Evolutionary conservation across 2,888 invertebrate species (phyloP), one percentile per base, ranked within the genome.

Genomic region (Microctonus hyperodae): DNA sequence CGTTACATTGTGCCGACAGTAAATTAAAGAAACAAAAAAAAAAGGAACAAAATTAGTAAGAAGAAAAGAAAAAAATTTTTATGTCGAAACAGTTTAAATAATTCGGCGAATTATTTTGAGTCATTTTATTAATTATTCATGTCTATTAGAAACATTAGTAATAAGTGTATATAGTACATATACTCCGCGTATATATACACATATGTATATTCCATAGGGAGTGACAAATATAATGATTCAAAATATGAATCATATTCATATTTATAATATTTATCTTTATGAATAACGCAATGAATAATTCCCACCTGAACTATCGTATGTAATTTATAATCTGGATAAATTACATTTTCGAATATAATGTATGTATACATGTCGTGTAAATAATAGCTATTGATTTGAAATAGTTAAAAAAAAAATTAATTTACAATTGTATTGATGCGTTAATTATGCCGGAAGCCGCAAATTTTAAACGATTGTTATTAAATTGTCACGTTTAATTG

Each of bases 351-450:
- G n/a, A n/a, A n/a, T n/a, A n/a, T n/a, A n/a, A n/a, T n/a, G n/a
- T n/a, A n/a, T n/a, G n/a, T n/a, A n/a, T n/a, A n/a, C n/a, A n/a
- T n/a, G n/a, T n/a, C n/a, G n/a, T n/a, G n/a, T n/a, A n/a, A n/a
- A n/a, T n/a, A n/a, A n/a, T n/a, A n/a, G n/a, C n/a, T n/a, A n/a
- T n/a, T n/a, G n/a, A n/a, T n/a, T n/a, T n/a, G n/a, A n/a, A n/a
- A n/a, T n/a, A n/a, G n/a, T n/a, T n/a, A n/a, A n/a, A n/a, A n/a
- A n/a, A n/a, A n/a, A n/a, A n/a, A n/a, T 65, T 66, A 63, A 68
- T 70, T 69, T 69, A 51, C 65, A 65, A 69, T 69, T 66, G 37
- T 33, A 22, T 64, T 56, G 37, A n/a, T n/a, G n/a, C n/a, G n/a
- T 66, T 70, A 72, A 72, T 72, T 68, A 67, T 67, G 48, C 44